Evolutionary conservation across 2,113 vertebrate species (phyloP), one percentile per base, ranked within the genome.

Genomic region (Sialia sialis): DNA sequence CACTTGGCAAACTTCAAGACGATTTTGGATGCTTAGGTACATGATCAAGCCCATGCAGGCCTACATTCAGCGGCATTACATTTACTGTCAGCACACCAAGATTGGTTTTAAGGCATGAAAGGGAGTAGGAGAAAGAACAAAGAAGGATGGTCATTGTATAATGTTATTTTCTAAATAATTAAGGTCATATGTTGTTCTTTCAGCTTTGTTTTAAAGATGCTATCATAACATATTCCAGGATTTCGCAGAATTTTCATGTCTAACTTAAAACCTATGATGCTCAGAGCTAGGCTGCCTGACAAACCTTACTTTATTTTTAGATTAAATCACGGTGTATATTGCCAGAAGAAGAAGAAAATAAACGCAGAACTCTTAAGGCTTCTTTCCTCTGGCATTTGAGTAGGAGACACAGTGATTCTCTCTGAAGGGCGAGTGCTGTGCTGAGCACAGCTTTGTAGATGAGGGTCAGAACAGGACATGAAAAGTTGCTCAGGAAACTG

Each of bases 231-330:
- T 16, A 19, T 18, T 82, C 7, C 41, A 80, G 74, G 26, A 9
- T 62, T 70, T 69, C 1, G 2, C 22, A 80, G 67, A 89, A 41
- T 88, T 91, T 93, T 76, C 55, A 87, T 20, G 32, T 78, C 66
- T 92, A 41, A 41, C 58, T 87, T 81, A 74, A 85, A 93, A 62
- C 21, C 58, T 68, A 30, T 59, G 43, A 32, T 90, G 39, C 36
- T 82, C 46, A 34, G 55, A 90, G 39, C 63, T 55, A 54, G n/a
- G 60, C 84, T 84, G 58, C 84, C 56, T 92, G 88, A 77, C 46
- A 81, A 75, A 79, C 67, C 18, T 70, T 56, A 25, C 36, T 87
- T 77, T 80, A 76, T 94, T 96, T 95, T 96, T 83, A 84, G 66
- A 27, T 58, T 3, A 83, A 91, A 73, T 56, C 41, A 76, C 43